Base-by-base conservation (phyloP, 2,113 vertebrate species). In the Mus pahari region DNA sequence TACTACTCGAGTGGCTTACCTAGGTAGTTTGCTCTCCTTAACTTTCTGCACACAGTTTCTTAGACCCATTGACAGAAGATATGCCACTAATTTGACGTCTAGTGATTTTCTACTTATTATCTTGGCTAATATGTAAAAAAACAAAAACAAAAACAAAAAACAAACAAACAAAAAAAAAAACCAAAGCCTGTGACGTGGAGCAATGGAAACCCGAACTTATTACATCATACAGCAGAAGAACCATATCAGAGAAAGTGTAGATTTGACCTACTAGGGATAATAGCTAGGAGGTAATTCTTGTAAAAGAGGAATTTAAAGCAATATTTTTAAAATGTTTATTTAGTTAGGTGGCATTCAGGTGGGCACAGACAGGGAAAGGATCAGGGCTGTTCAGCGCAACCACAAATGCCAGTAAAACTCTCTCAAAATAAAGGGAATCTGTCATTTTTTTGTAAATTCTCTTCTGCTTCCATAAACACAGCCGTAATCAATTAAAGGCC, bases 391-490 rank as follows among this genome's bases (percentile, higher is more conserved):
- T 90, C 86, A 96, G 83, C 94, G 94, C 16, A n/a, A 68, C 90
- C 73, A 96, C 86, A 96, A 97, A 97, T 97, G 91, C 97, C 97
- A 97, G 96, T 84, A 90, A 98, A 98, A 97, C 66, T 84, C 97
- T 98, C 97, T 97, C 94, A 97, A 97, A 98, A 97, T 97, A 97
- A 98, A 98, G 98, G 94, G 98, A 98, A 97, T 98, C 98, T 98
- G 98, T 98, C 98, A 98, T 98, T 98, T 98, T 98, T 98, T 98
- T 98, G 97, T 98, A 98, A 99, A 98, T 98, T 98, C 97, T 98
- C 97, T 98, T 98, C 98, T 98, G 98, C 98, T 98, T 98, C 98
- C 98, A 97, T 98, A 99, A 99, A 99, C 98, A 99, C 98, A 99
- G 98, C 98, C 96, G 96, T 98, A 98, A 98, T 98, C 98, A 98